A percentile compares a stretch with the other conserved stretches of the same genome.
Evolutionary conservation across 2,888 invertebrate species (phyloP).

Genomic region (Isotomurus palustris): DNA sequence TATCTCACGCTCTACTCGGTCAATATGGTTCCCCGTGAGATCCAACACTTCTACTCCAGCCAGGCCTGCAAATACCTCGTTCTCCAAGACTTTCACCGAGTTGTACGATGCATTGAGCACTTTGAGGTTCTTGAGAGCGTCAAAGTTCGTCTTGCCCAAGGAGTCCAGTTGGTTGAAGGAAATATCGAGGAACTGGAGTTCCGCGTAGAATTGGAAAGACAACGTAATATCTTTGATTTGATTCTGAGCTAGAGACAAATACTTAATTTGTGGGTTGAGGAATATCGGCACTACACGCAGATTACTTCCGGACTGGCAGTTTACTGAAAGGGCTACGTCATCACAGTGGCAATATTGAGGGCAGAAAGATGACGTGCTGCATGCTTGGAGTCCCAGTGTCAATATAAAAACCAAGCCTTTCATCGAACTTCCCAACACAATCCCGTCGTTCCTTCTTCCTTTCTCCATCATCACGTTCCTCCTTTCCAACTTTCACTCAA

Average conservation of each 20-base stretch:
- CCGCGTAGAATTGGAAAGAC: conserved; percentile 42
- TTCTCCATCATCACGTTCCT: background rate
- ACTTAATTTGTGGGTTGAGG: conserved; percentile 42
- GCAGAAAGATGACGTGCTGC: conserved; percentile 41
- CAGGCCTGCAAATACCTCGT: conserved; percentile 32
- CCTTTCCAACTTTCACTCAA: too few relatives aligned
- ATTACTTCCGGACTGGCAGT: conserved; percentile 39
- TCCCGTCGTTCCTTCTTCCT: background rate
- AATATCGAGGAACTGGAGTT: conserved; percentile 38
- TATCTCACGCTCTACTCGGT: conserved; percentile 29
- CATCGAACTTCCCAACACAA: background rate
- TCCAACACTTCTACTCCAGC: conserved; percentile 24
- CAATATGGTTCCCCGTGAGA: conserved; percentile 38
- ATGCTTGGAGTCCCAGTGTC: conserved; percentile 30
- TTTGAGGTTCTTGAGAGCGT: conserved; percentile 26
- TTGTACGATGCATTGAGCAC: conserved; percentile 39
- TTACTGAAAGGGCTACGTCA: conserved; percentile 38
- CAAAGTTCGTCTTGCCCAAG: conserved; percentile 37
- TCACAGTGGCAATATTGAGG: conserved; percentile 40
- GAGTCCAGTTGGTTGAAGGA: conserved; percentile 35
- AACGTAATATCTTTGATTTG: conserved; percentile 42
- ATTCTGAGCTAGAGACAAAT: conserved; percentile 34
- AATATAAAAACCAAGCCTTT: conserved; percentile 26
- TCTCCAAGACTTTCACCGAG: conserved; percentile 29
- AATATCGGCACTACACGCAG: conserved; percentile 42